Evolutionary conservation across 2,888 invertebrate species (phyloP).

Genomic region (Campoplex capitator): DNA sequence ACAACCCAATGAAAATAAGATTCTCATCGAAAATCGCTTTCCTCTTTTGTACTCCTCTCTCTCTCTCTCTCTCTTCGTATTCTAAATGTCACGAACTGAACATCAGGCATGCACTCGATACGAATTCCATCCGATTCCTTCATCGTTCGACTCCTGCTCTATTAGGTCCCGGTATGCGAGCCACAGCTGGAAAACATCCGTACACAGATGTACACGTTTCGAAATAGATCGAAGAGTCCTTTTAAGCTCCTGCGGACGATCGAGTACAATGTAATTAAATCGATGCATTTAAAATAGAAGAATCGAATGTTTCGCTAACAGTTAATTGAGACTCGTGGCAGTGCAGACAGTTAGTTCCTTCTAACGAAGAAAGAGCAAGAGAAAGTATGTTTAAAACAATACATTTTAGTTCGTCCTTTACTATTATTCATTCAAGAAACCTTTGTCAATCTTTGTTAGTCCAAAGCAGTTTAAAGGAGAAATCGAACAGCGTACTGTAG

Average conservation of each 20-base stretch:
- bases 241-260: conserved; percentile 68
- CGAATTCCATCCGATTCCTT: conserved; percentile 64
- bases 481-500: neutral
- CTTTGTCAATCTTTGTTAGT: too few relatives aligned
- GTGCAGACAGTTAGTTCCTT: conserved; percentile 33
- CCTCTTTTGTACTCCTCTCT: conserved; percentile 7
- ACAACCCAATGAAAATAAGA: neutral
- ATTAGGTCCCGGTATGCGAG: conserved; percentile 43
- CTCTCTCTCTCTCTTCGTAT: conserved; percentile 41
- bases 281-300: conserved; percentile 66
- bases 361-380: neutral
- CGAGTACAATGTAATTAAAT: conserved; percentile 73
- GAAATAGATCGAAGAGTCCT: conserved; percentile 43
- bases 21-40: conserved; percentile 37
- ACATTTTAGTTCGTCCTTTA: neutral
- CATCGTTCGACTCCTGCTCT: conserved; percentile 34
- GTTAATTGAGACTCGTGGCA: conserved; percentile 69
- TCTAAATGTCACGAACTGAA: conserved; percentile 62
- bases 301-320: conserved; percentile 60
- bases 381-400: neutral
- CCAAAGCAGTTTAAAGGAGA: too few relatives aligned
- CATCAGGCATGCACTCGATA: conserved; percentile 54
- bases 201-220: conserved; percentile 13
- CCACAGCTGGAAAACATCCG: neutral
- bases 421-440: neutral